Evolutionary conservation across 2,113 vertebrate species (phyloP), one percentile per base, ranked within the genome.

Genomic region (Dolichotis patagonum): DNA sequence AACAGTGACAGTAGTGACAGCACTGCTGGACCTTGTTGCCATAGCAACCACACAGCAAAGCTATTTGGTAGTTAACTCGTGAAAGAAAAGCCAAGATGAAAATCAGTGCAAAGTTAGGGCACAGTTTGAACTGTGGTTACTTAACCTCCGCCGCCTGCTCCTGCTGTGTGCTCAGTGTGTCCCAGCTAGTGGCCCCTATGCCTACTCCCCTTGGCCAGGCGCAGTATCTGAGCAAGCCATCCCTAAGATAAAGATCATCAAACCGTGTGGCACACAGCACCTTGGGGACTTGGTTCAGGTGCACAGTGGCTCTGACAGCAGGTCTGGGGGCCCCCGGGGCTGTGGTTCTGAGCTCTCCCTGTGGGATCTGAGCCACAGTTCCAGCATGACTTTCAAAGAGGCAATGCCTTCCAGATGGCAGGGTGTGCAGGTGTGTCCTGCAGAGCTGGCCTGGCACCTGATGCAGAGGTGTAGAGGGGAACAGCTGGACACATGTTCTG

Each of bases 11-110:
- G 38, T 24, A 13, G 77, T 77, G 73, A 77, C 73, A 77, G 43
- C 43, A 6, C n/a, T 67, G 1, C 71, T 38, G 62, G 95, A 81
- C 87, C 82, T 81, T 22, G 87, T 91, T 81, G 60, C 95, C 63
- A 86, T 92, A 75, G 96, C 75, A 90, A 97, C 95, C n/a, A 85
- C 78, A 58, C 84, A 71, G 95, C 92, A 85, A 86, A 94, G 94
- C 96, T 91, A 65, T 92, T 83, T 84, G 52, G 94, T 35, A 32
- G 83, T 95, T 95, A 96, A 96, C 92, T 96, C 97, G 90, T 89
- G 80, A 85, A 90, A 97, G 96, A 95, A 91, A 91, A 96, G 84
- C 35, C 90, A 95, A 60, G n/a, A 75, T 62, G 13, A 73, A 73
- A 96, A 93, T 96, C 90, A 49, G 69, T 32, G 63, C 58, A 32